Conservation (phyloP, 2,113 vertebrate genomes). For the Cyanocitta stelleri region DNA sequence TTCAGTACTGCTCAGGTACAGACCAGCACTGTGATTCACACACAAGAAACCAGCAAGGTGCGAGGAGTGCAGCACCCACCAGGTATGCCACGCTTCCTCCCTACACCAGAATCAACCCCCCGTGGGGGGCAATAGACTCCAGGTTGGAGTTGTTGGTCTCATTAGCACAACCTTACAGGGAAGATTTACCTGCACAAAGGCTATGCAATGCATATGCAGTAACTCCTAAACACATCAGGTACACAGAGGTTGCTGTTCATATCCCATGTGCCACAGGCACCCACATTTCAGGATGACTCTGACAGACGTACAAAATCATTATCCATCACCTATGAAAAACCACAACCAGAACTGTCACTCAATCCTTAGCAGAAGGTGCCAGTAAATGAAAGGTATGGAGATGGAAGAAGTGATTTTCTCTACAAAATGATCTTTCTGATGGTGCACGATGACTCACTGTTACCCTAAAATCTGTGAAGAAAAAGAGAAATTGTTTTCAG, state of each 20-base stretch:
- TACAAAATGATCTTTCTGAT: neutral
- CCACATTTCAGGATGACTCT: neutral
- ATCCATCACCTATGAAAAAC: neutral
- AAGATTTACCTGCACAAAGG: neutral
- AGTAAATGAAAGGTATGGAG: neutral
- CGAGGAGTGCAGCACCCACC: fast-evolving
- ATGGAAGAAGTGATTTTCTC: neutral
- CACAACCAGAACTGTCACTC: neutral
- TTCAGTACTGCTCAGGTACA: fast-evolving
- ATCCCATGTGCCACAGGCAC: fast-evolving
- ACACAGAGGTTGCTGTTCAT: neutral
- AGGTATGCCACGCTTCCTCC: neutral
- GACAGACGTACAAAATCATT: neutral
- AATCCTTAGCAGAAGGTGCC: neutral
- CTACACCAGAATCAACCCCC: neutral
- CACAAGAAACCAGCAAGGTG: too few relatives aligned
- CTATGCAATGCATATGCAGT: neutral
- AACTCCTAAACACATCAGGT: neutral
- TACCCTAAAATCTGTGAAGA: neutral
- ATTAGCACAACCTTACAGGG: neutral
- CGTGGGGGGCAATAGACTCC: fast-evolving
- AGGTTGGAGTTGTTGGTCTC: neutral
- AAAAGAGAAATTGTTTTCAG: neutral
- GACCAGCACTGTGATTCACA: neutral
- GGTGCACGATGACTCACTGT: neutral